Base-by-base conservation (phyloP, 2,888 invertebrate genomes). In the Fragum sueziense region DNA sequence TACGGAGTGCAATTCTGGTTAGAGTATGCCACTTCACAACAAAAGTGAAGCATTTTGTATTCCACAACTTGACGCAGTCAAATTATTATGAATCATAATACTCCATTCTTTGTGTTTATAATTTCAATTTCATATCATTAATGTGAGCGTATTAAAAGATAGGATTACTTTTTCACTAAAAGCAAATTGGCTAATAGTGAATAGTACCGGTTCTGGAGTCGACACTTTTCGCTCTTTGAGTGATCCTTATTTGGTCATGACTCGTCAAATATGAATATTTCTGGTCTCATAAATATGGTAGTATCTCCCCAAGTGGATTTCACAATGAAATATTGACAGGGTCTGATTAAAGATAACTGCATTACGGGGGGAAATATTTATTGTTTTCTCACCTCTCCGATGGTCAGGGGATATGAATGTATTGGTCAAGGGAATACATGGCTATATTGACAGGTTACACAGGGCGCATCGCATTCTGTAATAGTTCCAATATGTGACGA, bases 341-440 rank as follows among this genome's bases (percentile, higher is more conserved):
- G 65, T 11, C 27, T 52, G 76, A 76, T 76, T 47, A 68, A 33
- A 31, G 71, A 76, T 76, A 72, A 76, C 72, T 57, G 51, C n/a
- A 33, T 68, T 76, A 73, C 69, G 69, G 65, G 57, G 59, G 69
- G 68, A 61, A 73, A 72, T 73, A 77, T 77, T 77, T 68, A 77
- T 62, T 51, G 70, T 37, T 70, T 73, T 73, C 70, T 34, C 77
- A 72, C 77, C 73, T 61, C 62, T 59, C n/a, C 7, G 22, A 29
- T 70, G 54, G 33, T 57, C 70, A 25, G 4, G 37, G 65, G 41
- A 33, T 61, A 20, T n/a, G n/a, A n/a, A n/a, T n/a, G 61, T 27
- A 61, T 61, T 61, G 31, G 61, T 61, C 61, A 11, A 17, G 61
- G 61, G 61, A 61, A 61, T 61, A 14, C 7, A 17, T 0, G 25